A percentile compares a stretch with the other conserved stretches of the same genome.
Evolutionary conservation across 30 jellyfish, hydroid and myxozoan genomes (phyloP).

Genomic region (Hydractinia symbiolongicarpus): DNA sequence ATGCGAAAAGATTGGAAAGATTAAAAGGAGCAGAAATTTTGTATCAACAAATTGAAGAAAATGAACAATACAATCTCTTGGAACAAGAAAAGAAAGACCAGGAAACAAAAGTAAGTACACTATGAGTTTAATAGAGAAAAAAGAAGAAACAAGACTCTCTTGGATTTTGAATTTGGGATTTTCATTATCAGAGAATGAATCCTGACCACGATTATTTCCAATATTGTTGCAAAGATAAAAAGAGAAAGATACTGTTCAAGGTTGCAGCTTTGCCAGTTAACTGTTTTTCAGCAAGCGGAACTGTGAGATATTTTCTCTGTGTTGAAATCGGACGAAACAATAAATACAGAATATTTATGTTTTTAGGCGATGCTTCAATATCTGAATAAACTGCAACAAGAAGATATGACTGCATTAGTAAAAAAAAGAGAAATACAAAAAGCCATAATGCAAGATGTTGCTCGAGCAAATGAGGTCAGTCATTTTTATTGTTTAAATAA

Average conservation of each 20-base stretch:
- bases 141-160: too few relatives aligned
- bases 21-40: conserved; percentile 78
- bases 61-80: conserved; percentile 58
- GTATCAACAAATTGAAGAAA: conserved; percentile 78
- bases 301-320: neutral
- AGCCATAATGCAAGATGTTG: conserved; percentile 79
- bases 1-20: conserved; percentile 64
- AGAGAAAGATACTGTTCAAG: too few relatives aligned
- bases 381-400: conserved; percentile 77
- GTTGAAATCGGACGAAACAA: neutral
- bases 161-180: too few relatives aligned
- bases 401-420: conserved; percentile 71
- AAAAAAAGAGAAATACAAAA: conserved; percentile 82
- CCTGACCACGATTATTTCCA: too few relatives aligned
- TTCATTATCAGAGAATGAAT: too few relatives aligned
- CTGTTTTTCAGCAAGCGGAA: too few relatives aligned
- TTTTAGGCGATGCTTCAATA: conserved; percentile 91
- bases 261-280: too few relatives aligned
- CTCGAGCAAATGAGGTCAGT: conserved; percentile 83
- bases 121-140: neutral
- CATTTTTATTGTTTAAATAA: neutral
- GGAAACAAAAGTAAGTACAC: conserved; percentile 71
- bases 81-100: conserved; percentile 91
- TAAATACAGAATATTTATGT: neutral
- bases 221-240: too few relatives aligned